phyloP scores from a whole-genome alignment of 92 coral and sea anemone species.

The Meandrina meandrites region DNA sequence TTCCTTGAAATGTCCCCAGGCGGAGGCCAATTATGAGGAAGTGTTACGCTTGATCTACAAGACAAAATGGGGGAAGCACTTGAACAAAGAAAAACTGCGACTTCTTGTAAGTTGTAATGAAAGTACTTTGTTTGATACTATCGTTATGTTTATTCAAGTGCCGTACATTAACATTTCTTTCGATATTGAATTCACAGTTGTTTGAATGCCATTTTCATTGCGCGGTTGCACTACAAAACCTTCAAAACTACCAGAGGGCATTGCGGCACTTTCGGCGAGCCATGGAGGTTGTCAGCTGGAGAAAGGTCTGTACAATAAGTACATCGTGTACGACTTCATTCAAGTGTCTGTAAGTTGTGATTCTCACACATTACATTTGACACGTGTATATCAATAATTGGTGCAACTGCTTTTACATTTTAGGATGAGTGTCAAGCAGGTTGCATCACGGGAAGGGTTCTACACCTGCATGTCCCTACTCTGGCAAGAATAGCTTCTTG shows the following conservation, averaged over 20 bases:
- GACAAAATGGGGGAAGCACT: slow-evolving; percentile 14
- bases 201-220: slow-evolving; percentile 74
- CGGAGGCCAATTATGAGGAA: slow-evolving; percentile 20
- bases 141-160: background rate
- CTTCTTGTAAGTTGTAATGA: slow-evolving; percentile 18
- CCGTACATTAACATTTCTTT: background rate
- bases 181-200: slow-evolving; percentile 33
- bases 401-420: background rate
- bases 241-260: slow-evolving; percentile 40
- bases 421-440: slow-evolving; percentile 71
- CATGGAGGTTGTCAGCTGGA: slow-evolving; percentile 62
- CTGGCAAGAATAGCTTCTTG: slow-evolving; percentile 67
- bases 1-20: background rate
- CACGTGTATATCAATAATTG: background rate
- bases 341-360: background rate
- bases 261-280: slow-evolving; percentile 53
- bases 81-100: slow-evolving; percentile 42
- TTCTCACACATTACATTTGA: background rate
- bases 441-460: slow-evolving; percentile 69
- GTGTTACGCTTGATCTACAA: slow-evolving; percentile 10
- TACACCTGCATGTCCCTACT: slow-evolving; percentile 77
- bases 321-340: background rate
- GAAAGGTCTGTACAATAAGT: slow-evolving; percentile 51
- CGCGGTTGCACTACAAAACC: slow-evolving; percentile 63
- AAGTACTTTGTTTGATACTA: background rate